These are phyloP conservation scores for Pelobates cultripes DNA, from an alignment of 2,797 vertebrate genomes.

Conservation along the genomic window DNA sequence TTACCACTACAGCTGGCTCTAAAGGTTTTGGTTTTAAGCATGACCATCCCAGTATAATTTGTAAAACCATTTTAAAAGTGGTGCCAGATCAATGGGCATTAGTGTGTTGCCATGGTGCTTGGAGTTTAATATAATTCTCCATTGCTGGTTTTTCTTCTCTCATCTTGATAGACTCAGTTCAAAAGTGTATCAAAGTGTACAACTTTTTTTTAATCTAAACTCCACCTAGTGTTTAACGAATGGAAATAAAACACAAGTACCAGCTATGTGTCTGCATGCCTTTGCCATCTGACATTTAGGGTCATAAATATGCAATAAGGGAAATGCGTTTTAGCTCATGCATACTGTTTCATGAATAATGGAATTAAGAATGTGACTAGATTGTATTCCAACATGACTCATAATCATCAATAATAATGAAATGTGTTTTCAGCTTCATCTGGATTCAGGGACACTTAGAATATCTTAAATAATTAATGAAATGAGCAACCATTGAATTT, in stretches of 20 bases:
- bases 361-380: constrained; percentile 40
- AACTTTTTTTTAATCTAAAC: not conserved
- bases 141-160: no score
- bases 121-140: no score
- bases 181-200: no score
- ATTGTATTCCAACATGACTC: constrained; percentile 46
- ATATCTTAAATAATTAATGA: constrained; percentile 45
- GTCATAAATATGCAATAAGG: constrained; percentile 23
- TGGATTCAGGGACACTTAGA: constrained; percentile 42
- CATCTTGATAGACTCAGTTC: no score
- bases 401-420: constrained; percentile 54
- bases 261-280: constrained; percentile 22
- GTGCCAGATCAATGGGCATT: no score
- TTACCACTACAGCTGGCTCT: no score
- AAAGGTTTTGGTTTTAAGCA: no score
- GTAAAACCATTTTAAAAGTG: no score
- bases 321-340: constrained; percentile 12
- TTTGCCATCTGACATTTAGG: constrained; percentile 29
- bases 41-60: no score
- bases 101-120: no score
- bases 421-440: constrained; percentile 53
- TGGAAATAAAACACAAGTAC: constrained; percentile 2
- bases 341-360: constrained; percentile 59
- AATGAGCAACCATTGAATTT: constrained; percentile 26
- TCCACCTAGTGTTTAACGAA: not conserved